These are phyloP conservation scores for Ammodytes dubius DNA, from an alignment of 2,113 vertebrate genomes.

Conservation along the genomic window DNA sequence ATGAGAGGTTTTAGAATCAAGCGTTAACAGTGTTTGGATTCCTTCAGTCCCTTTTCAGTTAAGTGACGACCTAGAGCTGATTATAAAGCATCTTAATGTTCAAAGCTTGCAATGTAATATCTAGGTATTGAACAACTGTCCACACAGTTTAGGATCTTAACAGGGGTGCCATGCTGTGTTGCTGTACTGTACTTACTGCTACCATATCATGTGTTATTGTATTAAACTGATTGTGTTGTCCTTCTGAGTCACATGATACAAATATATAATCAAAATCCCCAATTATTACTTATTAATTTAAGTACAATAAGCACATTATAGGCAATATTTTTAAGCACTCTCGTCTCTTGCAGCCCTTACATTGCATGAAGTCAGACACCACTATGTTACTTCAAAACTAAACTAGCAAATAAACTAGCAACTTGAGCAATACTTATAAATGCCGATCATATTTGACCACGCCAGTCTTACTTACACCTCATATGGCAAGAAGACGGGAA, in stretches of 20 bases:
- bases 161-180: too few relatives aligned
- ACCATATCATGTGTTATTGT: not conserved
- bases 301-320: not conserved
- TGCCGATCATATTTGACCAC: not conserved
- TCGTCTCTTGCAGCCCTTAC: not conserved
- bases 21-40: not conserved
- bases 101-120: not conserved
- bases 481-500: not conserved
- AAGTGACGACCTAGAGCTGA: not conserved
- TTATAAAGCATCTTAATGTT: not conserved
- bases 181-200: not conserved
- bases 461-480: not conserved
- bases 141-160: not conserved
- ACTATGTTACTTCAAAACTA: not conserved
- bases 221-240: not conserved
- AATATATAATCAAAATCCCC: not conserved
- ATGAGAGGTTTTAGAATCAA: not conserved
- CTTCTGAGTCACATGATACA: not conserved
- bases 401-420: not conserved
- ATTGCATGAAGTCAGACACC: not conserved
- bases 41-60: not conserved
- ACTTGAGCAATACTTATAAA: not conserved
- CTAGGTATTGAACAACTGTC: not conserved
- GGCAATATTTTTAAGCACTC: not conserved
- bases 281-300: not conserved